Percentiles rank a stretch among this genome's conserved stretches.
Conservation (phyloP, 2,797 vertebrate genomes). For the Apogon hyalosoma region DNA sequence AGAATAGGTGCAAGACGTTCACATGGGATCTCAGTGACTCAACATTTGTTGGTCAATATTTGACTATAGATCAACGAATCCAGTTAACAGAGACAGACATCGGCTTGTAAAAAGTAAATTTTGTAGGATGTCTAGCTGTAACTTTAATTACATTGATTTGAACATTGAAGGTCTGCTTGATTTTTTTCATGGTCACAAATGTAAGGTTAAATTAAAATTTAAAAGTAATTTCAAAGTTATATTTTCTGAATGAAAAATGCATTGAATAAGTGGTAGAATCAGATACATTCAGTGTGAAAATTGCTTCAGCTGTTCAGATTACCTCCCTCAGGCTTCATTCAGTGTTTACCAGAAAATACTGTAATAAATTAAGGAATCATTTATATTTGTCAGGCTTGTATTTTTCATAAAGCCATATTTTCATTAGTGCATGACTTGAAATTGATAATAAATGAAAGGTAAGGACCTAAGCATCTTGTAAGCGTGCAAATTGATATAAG, state of each 20-base stretch:
- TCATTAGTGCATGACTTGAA: too few species aligned
- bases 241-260: slow-evolving; percentile 9
- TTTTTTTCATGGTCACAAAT: slow-evolving; percentile 10
- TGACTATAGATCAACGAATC: slow-evolving; percentile 64
- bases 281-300: not conserved
- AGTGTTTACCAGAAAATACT: slow-evolving; percentile 14
- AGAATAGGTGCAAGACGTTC: slow-evolving; percentile 18
- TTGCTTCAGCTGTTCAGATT: slow-evolving; percentile 18
- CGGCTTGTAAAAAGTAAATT: slow-evolving; percentile 27
- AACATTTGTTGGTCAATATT: slow-evolving; percentile 76
- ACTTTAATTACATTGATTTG: slow-evolving; percentile 22
- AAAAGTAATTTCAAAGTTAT: slow-evolving; percentile 26
- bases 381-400: not conserved
- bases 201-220: not conserved
- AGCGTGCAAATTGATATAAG: too few species aligned
- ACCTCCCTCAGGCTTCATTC: slow-evolving; percentile 24
- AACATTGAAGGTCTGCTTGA: slow-evolving; percentile 3
- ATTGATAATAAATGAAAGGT: too few species aligned
- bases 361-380: slow-evolving; percentile 56
- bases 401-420: too few species aligned
- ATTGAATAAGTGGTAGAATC: slow-evolving; percentile 1
- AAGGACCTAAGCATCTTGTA: too few species aligned
- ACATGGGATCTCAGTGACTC: slow-evolving; percentile 24
- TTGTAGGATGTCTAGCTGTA: slow-evolving; percentile 16
- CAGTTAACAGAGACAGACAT: slow-evolving; percentile 23